phyloP scores from a whole-genome alignment of 2,113 vertebrate genomes.

The Ochotona curzoniae region DNA sequence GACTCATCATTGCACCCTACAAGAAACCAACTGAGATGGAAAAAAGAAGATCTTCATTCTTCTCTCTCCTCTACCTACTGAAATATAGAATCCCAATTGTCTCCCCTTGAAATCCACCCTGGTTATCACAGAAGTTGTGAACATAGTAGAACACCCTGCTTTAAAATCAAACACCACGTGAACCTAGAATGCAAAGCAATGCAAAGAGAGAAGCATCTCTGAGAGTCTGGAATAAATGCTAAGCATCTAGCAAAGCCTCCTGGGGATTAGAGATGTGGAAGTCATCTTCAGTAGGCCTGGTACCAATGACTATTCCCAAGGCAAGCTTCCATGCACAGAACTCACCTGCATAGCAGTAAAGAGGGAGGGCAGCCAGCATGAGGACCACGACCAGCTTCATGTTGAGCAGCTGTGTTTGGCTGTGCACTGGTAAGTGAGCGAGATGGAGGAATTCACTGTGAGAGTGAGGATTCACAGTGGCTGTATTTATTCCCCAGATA shows the following conservation, averaged over 20 bases:
- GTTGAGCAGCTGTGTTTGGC: background rate
- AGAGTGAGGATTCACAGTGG: accelerated
- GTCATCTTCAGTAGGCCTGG: background rate
- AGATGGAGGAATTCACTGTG: background rate
- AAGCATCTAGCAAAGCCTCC: background rate
- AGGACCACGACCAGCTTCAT: constrained; percentile 58
- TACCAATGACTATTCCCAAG: background rate
- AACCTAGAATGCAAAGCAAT: accelerated
- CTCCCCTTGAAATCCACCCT: background rate
- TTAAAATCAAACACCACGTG: accelerated
- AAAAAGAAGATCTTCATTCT: too few relatives aligned
- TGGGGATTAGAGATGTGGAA: background rate
- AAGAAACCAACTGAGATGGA: background rate
- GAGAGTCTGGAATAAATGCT: background rate
- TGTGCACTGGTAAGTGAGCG: background rate
- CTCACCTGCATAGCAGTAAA: constrained; percentile 67
- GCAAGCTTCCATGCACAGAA: background rate
- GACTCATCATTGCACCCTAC: background rate
- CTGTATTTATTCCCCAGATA: constrained; percentile 36
- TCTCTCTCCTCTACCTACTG: background rate
- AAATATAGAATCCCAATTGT: background rate
- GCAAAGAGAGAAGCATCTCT: accelerated
- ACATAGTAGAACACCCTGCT: too few relatives aligned
- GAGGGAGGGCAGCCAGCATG: background rate
- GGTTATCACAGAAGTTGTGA: background rate